Conservation (phyloP, 2,113 vertebrate genomes). For the Pungitius pungitius region DNA sequence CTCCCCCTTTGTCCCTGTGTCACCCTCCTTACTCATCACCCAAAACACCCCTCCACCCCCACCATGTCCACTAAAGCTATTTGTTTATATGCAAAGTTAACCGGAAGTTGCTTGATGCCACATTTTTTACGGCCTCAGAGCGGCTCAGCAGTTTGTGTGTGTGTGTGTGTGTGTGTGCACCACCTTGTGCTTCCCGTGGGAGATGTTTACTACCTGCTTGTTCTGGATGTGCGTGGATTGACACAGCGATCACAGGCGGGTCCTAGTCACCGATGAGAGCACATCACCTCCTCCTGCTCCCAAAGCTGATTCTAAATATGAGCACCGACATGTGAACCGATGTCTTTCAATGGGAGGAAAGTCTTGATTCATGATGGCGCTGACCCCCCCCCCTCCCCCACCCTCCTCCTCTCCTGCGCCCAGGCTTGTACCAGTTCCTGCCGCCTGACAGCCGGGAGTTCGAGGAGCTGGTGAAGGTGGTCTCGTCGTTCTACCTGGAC, state of each 20-base stretch:
- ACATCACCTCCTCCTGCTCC: neutral
- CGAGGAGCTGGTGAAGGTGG: slow-evolving; percentile 90
- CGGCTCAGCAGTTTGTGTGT: neutral
- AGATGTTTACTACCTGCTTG: neutral
- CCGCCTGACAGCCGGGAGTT: slow-evolving; percentile 89
- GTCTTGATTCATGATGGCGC: too few species aligned
- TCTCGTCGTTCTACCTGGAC: slow-evolving; percentile 91
- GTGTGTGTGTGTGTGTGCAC: neutral
- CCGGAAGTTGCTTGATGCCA: neutral
- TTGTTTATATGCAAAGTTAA: slow-evolving; percentile 13
- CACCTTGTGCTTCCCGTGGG: neutral
- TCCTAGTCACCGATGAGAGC: neutral
- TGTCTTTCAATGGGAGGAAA: too few species aligned
- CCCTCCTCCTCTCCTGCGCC: neutral
- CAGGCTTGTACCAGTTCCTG: slow-evolving; percentile 91
- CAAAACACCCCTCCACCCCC: neutral
- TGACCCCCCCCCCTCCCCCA: neutral
- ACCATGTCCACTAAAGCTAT: neutral
- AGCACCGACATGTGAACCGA: too few species aligned
- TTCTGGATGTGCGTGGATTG: slow-evolving; percentile 25
- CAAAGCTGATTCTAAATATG: neutral
- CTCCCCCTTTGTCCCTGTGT: neutral
- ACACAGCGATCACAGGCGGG: neutral
- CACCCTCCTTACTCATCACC: slow-evolving; percentile 21
- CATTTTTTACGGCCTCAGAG: neutral